Conservation (phyloP, 2,888 invertebrate genomes). For the Eulithis testata region DNA sequence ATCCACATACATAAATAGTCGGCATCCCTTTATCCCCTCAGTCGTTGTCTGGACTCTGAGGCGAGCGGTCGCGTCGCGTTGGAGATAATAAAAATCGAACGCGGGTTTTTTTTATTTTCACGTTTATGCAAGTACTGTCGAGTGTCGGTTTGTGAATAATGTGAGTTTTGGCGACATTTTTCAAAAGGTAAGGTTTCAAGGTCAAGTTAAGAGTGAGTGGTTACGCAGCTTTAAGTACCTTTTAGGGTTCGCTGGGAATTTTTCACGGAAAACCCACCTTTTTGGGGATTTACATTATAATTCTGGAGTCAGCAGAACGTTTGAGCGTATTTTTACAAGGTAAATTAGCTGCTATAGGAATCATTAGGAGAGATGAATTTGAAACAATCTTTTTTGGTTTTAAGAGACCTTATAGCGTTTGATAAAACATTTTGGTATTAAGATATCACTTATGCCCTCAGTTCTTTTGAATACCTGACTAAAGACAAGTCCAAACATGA, state of each 20-base stretch:
- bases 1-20: slow-evolving; percentile 26
- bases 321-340: neutral
- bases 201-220: neutral
- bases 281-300: neutral
- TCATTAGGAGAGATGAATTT: neutral
- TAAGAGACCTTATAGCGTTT: no score
- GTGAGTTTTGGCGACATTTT: neutral
- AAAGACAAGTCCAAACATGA: no score
- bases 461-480: no score
- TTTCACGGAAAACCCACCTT: slow-evolving; percentile 4
- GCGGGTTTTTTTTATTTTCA: slow-evolving; percentile 11
- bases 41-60: slow-evolving; percentile 47
- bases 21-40: slow-evolving; percentile 32
- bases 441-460: no score
- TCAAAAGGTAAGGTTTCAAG: slow-evolving; percentile 17
- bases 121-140: slow-evolving; percentile 4
- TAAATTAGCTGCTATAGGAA: neutral
- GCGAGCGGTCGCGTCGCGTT: slow-evolving; percentile 36
- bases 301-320: slow-evolving; percentile 3
- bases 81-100: slow-evolving; percentile 22
- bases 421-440: no score
- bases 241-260: slow-evolving; percentile 8
- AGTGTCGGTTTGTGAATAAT: slow-evolving; percentile 14
- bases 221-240: no score
- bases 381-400: neutral